Percentiles rank a stretch among this genome's conserved stretches.
phyloP scores from a whole-genome alignment of 2,888 invertebrate species.

The Ophion ventricosus region DNA sequence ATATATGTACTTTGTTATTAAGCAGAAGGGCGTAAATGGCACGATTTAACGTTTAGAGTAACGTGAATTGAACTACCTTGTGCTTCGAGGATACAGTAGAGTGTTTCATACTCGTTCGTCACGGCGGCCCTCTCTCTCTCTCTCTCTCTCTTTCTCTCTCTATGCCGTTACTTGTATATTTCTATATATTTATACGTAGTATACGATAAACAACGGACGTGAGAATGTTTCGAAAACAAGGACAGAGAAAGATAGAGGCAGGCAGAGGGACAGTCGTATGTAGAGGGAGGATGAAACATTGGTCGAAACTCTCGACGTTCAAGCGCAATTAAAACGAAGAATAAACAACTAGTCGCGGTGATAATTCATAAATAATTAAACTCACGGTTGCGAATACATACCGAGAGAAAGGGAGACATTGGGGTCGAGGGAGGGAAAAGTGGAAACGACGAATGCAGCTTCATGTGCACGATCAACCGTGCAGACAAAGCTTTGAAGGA shows the following conservation, averaged over 20 bases:
- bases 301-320: slow-evolving; percentile 60
- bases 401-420: slow-evolving; percentile 5
- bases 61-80: slow-evolving; percentile 3
- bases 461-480: slow-evolving; percentile 50
- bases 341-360: slow-evolving; percentile 66
- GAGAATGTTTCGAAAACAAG: slow-evolving; percentile 17
- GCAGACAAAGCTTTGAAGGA: slow-evolving; percentile 54
- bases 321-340: slow-evolving; percentile 64
- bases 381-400: slow-evolving; percentile 48
- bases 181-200: slow-evolving; percentile 37
- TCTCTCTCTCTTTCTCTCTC: not conserved
- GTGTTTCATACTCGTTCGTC: slow-evolving; percentile 13
- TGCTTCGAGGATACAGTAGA: not conserved
- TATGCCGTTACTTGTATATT: not conserved
- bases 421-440: not conserved
- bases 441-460: slow-evolving; percentile 29
- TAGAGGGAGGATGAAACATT: slow-evolving; percentile 35
- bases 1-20: not conserved
- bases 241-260: not conserved
- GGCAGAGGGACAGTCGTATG: not conserved
- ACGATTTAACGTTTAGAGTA: slow-evolving; percentile 2
- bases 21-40: slow-evolving; percentile 9
- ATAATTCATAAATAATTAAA: slow-evolving; percentile 68
- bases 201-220: slow-evolving; percentile 24
- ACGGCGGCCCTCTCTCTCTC: not conserved